Conservation (phyloP, 2,888 invertebrate genomes). For the Mellilla xanthometata region DNA sequence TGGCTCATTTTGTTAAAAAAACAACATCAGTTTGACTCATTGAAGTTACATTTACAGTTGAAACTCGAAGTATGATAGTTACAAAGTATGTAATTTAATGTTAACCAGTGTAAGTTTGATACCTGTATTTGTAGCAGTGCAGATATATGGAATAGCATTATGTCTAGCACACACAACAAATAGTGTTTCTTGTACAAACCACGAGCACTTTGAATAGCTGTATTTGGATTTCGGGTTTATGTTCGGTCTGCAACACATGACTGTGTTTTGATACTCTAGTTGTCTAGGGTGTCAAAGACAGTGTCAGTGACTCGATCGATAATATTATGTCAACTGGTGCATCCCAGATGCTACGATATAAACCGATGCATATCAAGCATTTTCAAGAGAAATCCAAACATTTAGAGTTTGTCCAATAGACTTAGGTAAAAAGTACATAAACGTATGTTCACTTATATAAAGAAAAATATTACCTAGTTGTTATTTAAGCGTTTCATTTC, state of each 20-base stretch:
- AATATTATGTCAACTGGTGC: too few species aligned
- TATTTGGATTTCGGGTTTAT: too few species aligned
- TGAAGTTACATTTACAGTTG: slow-evolving; percentile 9
- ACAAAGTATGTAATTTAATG: slow-evolving; percentile 62
- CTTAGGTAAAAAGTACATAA: slow-evolving; percentile 35
- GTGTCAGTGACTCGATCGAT: too few species aligned
- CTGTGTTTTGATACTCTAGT: too few species aligned
- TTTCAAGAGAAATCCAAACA: slow-evolving; percentile 22
- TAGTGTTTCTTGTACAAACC: background rate
- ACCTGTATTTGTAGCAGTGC: slow-evolving; percentile 44
- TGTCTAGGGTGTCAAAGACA: too few species aligned
- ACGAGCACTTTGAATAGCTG: background rate
- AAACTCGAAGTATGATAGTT: slow-evolving; percentile 46
- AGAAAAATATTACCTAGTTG: slow-evolving; percentile 30
- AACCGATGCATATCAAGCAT: slow-evolving; percentile 26
- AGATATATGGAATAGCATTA: slow-evolving; percentile 42
- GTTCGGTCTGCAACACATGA: too few species aligned
- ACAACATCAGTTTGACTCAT: too few species aligned
- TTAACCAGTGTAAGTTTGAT: slow-evolving; percentile 59
- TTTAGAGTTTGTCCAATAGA: slow-evolving; percentile 38
- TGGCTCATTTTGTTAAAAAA: too few species aligned
- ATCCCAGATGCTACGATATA: slow-evolving; percentile 5
- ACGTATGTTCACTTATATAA: slow-evolving; percentile 34
- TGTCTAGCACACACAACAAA: slow-evolving; percentile 4
- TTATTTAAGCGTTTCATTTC: slow-evolving; percentile 36